Base-by-base conservation (phyloP, 2,113 vertebrate species). In the Melanostigma gelatinosum region DNA sequence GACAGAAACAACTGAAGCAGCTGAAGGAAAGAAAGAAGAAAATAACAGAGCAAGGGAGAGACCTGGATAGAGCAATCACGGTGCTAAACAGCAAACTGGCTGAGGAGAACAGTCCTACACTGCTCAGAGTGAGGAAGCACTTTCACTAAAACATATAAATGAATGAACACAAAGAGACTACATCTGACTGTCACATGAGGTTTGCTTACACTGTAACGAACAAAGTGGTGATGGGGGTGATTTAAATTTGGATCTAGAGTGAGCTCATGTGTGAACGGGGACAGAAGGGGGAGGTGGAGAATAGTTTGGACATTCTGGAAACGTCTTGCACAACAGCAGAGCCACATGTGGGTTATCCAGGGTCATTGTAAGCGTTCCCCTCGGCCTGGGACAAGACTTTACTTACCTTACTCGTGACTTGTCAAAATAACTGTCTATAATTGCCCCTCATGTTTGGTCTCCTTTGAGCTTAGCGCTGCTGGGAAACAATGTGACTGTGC, bases 21-120 rank as follows among this genome's bases (percentile, higher is more conserved):
- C 89, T 95, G 74, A 94, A 91, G 87, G 90, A 92, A 40, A 93
- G 94, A 65, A 92, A 95, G 91, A 93, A 87, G 80, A 94, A 94
- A 69, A 95, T 95, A 67, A 77, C 70, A 6, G 87, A 50, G 50
- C 94, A 95, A 85, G 85, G 89, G 60, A 90, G 27, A 77, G 91
- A 94, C 82, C 87, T 95, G 74, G 92, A 95, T 79, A 87, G 72
- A 83, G 94, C 93, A 2, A 92, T 95, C 7, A 55, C 67, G 4
- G 90, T 89, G 10, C 91, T 95, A 8, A 95, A 94, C 87, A 80
- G 50, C 85, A 95, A 95, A 76, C 89, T 95, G 68, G 57, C 88
- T 0, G 94, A 94, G 67, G 94, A 95, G 7, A 92, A 95, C 67
- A 93, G 92, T 77, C 88, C 92, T 1, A 93, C 89, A 76, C 90